Base-by-base conservation (phyloP, 37 sponge, comb jelly and placozoan genomes). In the Halichondria panicea region DNA sequence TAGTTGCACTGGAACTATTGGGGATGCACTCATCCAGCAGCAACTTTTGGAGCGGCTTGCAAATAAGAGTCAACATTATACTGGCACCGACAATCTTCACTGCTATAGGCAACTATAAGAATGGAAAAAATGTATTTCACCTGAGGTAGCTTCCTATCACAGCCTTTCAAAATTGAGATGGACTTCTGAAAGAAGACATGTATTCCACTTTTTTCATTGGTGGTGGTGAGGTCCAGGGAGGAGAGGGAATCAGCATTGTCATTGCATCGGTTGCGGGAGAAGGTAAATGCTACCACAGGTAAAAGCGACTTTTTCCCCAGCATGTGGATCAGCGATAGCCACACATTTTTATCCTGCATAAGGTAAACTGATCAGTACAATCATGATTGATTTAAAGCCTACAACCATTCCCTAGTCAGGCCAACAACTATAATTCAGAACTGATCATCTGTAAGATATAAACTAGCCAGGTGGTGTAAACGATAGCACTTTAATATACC, bases 201-300 rank as follows among this genome's bases (percentile, higher is more conserved):
- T 37, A 99, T 96, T 36, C 78, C 48, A 31, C 85, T 82, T 80
- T 96, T 99, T 71, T 99, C 96, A 4, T 60, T 64, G 41, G 55
- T 37, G 21, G 68, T 89, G 34, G 96, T 93, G 27, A 94, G 78
- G 65, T 96, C 92, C n/a, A 88, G 63, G 32, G 78, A 81, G 54
- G 74, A 65, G 25, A 99, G 78, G 42, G 84, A 70, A 43, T 86
- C 82, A 4, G 94, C 94, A 56, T 89, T 83, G 32, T 82, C 89
- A 69, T 96, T 82, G 43, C 97, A 96, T 34, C 94, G 76, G 40
- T 88, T 86, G 4, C 89, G 83, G 11, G 94, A 93, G 50, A 99
- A 83, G n/a, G 93, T 93, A 72, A 99, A 99, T n/a, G 83, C 91
- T 21, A 99, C 92, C 48, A 89, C 85, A 3, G 99, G 99, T 1